Percentiles rank a stretch among this genome's conserved stretches.
These are phyloP conservation scores for Gymnocypris eckloni DNA, from an alignment of 2,797 vertebrate species.

Conservation along the genomic window DNA sequence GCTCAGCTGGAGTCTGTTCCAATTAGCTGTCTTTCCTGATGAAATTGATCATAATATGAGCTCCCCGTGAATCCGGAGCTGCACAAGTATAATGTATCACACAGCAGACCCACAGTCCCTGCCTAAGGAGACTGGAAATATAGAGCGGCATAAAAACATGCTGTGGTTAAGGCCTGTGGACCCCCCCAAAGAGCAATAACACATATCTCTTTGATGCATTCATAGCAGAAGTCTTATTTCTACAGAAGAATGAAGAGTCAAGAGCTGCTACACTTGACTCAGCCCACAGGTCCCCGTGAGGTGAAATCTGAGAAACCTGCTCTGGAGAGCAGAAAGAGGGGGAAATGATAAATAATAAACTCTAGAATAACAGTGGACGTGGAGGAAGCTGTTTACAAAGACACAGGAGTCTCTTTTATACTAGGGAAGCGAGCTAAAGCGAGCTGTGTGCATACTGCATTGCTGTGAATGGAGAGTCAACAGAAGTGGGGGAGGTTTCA, in stretches of 20 bases:
- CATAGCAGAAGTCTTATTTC: constrained; percentile 67
- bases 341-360: constrained; percentile 31
- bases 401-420: constrained; percentile 20
- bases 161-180: constrained; percentile 27
- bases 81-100: constrained; percentile 23
- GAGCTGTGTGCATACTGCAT: constrained; percentile 1
- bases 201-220: constrained; percentile 44
- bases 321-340: constrained; percentile 35
- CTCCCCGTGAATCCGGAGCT: constrained; percentile 23
- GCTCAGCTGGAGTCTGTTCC: constrained; percentile 8
- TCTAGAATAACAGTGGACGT: constrained; percentile 45
- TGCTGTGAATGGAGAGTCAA: background rate
- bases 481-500: constrained; percentile 6
- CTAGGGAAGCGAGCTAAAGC: background rate
- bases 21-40: constrained; percentile 39
- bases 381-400: constrained; percentile 47
- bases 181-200: constrained; percentile 34
- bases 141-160: constrained; percentile 14
- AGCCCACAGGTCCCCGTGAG: constrained; percentile 49
- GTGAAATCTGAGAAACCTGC: constrained; percentile 39
- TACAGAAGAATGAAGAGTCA: constrained; percentile 70
- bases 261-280: constrained; percentile 65
- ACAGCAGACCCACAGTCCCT: background rate
- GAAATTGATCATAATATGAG: constrained; percentile 41
- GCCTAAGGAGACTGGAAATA: constrained; percentile 21